Evolutionary conservation across 2,113 vertebrate genomes (phyloP).

Genomic region (Menidia beryllina): DNA sequence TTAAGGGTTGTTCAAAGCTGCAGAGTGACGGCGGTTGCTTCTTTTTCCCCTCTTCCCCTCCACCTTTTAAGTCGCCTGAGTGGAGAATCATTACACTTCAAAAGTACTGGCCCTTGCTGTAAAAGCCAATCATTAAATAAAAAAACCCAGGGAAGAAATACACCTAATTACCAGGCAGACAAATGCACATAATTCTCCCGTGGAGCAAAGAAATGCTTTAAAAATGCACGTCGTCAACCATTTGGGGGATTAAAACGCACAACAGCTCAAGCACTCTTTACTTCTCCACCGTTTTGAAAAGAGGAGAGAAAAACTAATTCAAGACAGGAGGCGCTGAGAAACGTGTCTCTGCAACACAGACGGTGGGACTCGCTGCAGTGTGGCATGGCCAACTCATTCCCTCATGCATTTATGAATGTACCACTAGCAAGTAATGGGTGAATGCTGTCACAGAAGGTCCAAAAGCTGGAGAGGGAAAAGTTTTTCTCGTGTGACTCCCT

Average conservation of each 20-base stretch:
- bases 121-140: conserved; percentile 79
- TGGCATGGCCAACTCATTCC: conserved; percentile 32
- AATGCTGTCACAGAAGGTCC: conserved; percentile 4
- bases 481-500: background rate
- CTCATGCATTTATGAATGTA: conserved; percentile 43
- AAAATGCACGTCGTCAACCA: conserved; percentile 53
- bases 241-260: conserved; percentile 66
- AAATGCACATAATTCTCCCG: conserved; percentile 70
- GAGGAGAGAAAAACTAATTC: conserved; percentile 53
- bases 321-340: conserved; percentile 43
- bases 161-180: conserved; percentile 76
- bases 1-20: conserved; percentile 80
- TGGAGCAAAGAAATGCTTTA: conserved; percentile 59
- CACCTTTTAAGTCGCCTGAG: conserved; percentile 75
- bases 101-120: conserved; percentile 68
- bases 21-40: conserved; percentile 50
- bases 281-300: conserved; percentile 54
- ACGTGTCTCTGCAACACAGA: conserved; percentile 58
- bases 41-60: conserved; percentile 34
- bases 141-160: conserved; percentile 77
- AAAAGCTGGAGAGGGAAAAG: background rate
- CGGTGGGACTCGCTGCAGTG: conserved; percentile 30
- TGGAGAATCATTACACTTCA: conserved; percentile 79
- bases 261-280: conserved; percentile 66
- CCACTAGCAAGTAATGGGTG: conserved; percentile 6